Base-by-base conservation (phyloP, 2,888 invertebrate species). In the Scaeva pyrastri region DNA sequence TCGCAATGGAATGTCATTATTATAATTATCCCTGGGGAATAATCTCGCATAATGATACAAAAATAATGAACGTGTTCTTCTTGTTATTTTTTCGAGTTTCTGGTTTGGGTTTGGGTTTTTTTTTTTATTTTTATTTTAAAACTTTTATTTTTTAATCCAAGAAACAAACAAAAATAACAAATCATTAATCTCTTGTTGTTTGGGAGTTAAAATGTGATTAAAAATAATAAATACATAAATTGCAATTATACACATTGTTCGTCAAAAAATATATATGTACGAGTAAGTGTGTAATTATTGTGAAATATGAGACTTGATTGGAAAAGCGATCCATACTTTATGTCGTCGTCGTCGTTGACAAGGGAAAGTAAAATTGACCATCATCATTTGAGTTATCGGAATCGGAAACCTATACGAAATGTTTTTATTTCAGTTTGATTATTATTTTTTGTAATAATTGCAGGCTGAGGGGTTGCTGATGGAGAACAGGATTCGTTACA, bases 11-110 rank as follows among this genome's bases (percentile, higher is more conserved):
- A 62, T 43, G 2, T n/a, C 23, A 52, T 52, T 43, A 62, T 64
- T 26, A 64, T 64, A 16, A 64, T 64, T 10, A 64, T 43, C 43
- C 43, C 6, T 16, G 43, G 45, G 45, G 62, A 62, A 64, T 64
- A 26, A 64, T 23, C 14, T 62, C 23, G 8, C 12, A 8, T 14
- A 62, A 41, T n/a, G 43, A 43, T 26, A 11, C 14, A 36, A 55
- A 58, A 64, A 52, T 23, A 62, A 64, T 45, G n/a, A n/a, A 11
- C n/a, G n/a, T n/a, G 41, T 41, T 21, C 14, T 62, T 62, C 21
- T 21, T 14, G 14, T 1, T 4, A 12, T 45, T 62, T 41, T 43
- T 43, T n/a, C n/a, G n/a, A n/a, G n/a, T n/a, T n/a, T n/a, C n/a
- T n/a, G n/a, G n/a, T n/a, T n/a, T n/a, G n/a, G n/a, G n/a, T n/a